Conservation (phyloP, 2,888 invertebrate genomes). For the Eristalis intricaria region DNA sequence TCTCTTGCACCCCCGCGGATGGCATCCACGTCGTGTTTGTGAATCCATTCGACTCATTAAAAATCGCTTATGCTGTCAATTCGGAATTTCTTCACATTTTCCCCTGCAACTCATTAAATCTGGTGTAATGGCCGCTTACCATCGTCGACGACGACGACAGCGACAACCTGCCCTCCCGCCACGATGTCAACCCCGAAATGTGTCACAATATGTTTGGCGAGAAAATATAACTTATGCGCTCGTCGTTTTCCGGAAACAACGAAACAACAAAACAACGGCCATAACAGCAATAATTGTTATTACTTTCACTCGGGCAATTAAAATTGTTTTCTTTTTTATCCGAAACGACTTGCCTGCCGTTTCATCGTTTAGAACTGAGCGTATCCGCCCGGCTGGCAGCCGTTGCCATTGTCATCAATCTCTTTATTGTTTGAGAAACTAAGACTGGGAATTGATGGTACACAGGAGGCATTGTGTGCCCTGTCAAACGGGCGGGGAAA, state of each 20-base stretch:
- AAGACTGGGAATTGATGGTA: background rate
- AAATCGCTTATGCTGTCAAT: conserved; percentile 16
- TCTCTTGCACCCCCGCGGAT: background rate
- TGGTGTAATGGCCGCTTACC: conserved; percentile 11
- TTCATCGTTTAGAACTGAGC: conserved; percentile 16
- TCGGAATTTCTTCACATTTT: background rate
- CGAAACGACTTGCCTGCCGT: conserved; percentile 16
- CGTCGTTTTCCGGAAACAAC: conserved; percentile 43
- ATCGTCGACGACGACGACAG: no score
- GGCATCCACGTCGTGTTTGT: no score
- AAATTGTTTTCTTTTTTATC: conserved; percentile 40
- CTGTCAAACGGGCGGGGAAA: conserved; percentile 13
- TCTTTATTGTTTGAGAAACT: conserved; percentile 20
- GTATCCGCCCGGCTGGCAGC: conserved; percentile 12
- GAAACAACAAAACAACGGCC: conserved; percentile 24
- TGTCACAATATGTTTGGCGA: conserved; percentile 27
- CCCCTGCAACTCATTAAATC: conserved; percentile 12
- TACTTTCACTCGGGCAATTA: conserved; percentile 66
- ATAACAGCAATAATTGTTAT: conserved; percentile 58
- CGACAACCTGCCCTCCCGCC: background rate
- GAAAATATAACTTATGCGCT: conserved; percentile 10
- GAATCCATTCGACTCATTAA: conserved; percentile 9
- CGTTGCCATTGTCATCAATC: conserved; percentile 29
- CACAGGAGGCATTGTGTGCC: background rate
- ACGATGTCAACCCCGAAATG: background rate